phyloP scores from a whole-genome alignment of 1,140 invertebrate species.

The Chymomyza costata region DNA sequence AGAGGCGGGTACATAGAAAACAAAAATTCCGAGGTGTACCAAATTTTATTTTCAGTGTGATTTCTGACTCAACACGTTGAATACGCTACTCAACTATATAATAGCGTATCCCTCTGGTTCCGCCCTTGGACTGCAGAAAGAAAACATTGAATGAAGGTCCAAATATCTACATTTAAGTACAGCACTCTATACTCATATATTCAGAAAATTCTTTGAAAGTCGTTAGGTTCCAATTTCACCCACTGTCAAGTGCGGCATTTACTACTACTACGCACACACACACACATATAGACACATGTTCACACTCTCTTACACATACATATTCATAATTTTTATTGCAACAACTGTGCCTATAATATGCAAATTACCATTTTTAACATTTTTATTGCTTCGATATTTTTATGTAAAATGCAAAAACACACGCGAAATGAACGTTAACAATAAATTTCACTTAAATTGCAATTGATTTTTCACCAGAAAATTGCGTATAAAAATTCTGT shows the following conservation, averaged over 20 bases:
- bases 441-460: constrained; percentile 36
- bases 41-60: too few relatives aligned
- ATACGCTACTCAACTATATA: too few relatives aligned
- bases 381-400: constrained; percentile 34
- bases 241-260: constrained; percentile 45
- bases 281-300: constrained; percentile 20
- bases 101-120: too few relatives aligned
- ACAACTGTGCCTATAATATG: constrained; percentile 63
- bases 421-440: constrained; percentile 40
- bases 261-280: constrained; percentile 45
- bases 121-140: too few relatives aligned
- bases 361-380: constrained; percentile 62
- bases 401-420: constrained; percentile 15
- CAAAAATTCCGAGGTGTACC: too few relatives aligned
- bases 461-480: constrained; percentile 53
- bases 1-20: too few relatives aligned
- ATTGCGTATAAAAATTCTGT: constrained; percentile 57
- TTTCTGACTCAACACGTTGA: too few relatives aligned
- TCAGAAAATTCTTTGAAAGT: not conserved
- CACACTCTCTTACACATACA: constrained; percentile 1
- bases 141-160: too few relatives aligned
- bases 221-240: not conserved
- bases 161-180: too few relatives aligned
- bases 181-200: too few relatives aligned
- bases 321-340: constrained; percentile 18